These are phyloP conservation scores for Tetragnatha versicolor DNA, from an alignment of 1,140 invertebrate genomes.

Conservation along the genomic window DNA sequence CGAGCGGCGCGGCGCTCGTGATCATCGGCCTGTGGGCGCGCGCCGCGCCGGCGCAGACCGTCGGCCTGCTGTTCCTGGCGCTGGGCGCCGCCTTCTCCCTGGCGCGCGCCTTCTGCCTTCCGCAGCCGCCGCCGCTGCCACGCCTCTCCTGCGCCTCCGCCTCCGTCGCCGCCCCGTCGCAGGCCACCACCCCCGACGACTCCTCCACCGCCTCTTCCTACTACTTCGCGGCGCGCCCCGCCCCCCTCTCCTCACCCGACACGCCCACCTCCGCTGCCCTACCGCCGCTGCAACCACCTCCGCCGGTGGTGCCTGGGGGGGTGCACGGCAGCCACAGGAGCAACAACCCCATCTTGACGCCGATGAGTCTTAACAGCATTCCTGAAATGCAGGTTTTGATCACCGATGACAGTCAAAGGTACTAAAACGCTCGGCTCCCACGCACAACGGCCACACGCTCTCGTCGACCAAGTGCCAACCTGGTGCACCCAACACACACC, in stretches of 20 bases:
- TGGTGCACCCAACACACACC: background rate
- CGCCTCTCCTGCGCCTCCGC: conserved; percentile 16
- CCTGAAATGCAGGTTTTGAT: conserved; percentile 57
- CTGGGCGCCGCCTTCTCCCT: conserved; percentile 56
- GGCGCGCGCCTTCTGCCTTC: conserved; percentile 43
- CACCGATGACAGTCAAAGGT: conserved; percentile 55
- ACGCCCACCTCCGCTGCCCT: conserved; percentile 16
- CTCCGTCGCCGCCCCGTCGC: conserved; percentile 20
- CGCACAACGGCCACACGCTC: background rate
- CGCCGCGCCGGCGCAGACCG: conserved; percentile 47
- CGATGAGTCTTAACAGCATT: conserved; percentile 57
- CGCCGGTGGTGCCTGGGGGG: conserved; percentile 50
- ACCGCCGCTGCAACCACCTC: conserved; percentile 23
- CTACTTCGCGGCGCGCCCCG: conserved; percentile 43
- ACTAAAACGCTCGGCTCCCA: conserved; percentile 15
- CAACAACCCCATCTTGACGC: conserved; percentile 42
- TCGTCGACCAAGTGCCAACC: too few species aligned
- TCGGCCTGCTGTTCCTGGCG: conserved; percentile 56
- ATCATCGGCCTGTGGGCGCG: conserved; percentile 55
- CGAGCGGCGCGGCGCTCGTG: conserved; percentile 54
- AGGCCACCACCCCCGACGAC: conserved; percentile 51
- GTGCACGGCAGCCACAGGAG: conserved; percentile 38
- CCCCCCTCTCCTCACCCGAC: background rate
- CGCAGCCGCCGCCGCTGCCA: conserved; percentile 33
- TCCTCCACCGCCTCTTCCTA: conserved; percentile 48